These are phyloP conservation scores for Ephydatia muelleri DNA, from an alignment of 37 sponge, comb jelly and placozoan genomes.

Conservation along the genomic window DNA sequence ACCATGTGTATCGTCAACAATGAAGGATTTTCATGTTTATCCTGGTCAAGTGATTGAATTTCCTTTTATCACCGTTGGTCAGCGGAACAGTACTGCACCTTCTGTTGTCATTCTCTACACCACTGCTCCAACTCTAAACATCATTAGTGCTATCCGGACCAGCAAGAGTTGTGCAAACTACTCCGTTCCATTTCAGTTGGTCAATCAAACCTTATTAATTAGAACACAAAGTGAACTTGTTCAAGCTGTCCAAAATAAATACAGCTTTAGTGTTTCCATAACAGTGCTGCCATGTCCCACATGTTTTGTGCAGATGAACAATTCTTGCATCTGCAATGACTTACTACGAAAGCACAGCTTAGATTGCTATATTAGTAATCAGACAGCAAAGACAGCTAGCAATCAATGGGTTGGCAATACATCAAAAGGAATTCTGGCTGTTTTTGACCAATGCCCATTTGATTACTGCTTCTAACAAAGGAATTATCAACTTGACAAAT, in stretches of 20 bases:
- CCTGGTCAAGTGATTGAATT: conserved; percentile 15
- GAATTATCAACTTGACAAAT: not conserved
- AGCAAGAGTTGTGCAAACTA: not conserved
- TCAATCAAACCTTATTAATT: not conserved
- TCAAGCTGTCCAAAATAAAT: not conserved
- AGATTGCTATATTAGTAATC: not conserved
- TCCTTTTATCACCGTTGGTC: not conserved
- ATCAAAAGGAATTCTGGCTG: not conserved
- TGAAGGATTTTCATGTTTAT: not conserved
- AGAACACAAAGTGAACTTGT: not conserved
- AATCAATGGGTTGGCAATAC: conserved; percentile 7
- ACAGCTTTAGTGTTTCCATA: not conserved
- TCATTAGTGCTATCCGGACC: not conserved
- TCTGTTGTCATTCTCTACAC: not conserved
- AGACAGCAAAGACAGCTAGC: not conserved
- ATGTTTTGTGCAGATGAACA: not conserved
- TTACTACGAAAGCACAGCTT: not conserved
- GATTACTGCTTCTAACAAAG: conserved; percentile 8
- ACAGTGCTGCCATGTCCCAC: conserved; percentile 15
- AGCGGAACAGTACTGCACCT: conserved; percentile 1
- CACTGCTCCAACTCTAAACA: not conserved
- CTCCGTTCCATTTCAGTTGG: not conserved
- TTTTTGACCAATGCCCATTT: conserved; percentile 18
- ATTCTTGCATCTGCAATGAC: not conserved
- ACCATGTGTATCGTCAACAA: not conserved